These are phyloP conservation scores for Huso huso DNA, from an alignment of 2,797 vertebrate genomes.

Conservation along the genomic window DNA sequence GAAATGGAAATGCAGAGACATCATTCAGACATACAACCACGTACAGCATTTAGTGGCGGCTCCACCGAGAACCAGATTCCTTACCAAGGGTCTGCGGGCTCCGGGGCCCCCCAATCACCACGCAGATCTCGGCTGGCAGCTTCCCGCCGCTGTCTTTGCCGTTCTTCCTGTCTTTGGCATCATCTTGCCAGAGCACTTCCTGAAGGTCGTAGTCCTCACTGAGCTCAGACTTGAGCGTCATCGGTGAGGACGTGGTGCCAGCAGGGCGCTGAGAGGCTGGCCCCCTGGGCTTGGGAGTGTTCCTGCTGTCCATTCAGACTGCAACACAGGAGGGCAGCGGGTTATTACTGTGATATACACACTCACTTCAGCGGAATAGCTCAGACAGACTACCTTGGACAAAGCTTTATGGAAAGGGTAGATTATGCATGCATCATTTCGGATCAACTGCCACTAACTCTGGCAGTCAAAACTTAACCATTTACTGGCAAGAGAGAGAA, in stretches of 20 bases:
- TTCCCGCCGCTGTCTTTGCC: conserved; percentile 69
- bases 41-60: too few species aligned
- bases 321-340: not conserved
- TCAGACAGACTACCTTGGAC: too few species aligned
- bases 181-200: conserved; percentile 61
- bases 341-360: too few species aligned
- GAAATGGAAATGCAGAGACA: conserved; percentile 20
- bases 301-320: conserved; percentile 12
- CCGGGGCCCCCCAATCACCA: conserved; percentile 86
- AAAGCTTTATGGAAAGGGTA: too few species aligned
- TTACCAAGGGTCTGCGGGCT: conserved; percentile 88
- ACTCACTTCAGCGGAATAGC: too few species aligned
- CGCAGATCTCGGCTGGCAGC: conserved; percentile 89
- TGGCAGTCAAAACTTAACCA: too few species aligned
- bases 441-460: too few species aligned
- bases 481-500: too few species aligned
- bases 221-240: conserved; percentile 82
- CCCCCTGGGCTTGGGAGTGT: conserved; percentile 1
- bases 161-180: conserved; percentile 69
- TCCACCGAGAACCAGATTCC: conserved; percentile 15
- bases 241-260: conserved; percentile 28
- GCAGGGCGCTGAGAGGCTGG: conserved; percentile 20
- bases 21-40: too few species aligned
- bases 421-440: too few species aligned
- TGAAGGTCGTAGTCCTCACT: conserved; percentile 57